These are phyloP conservation scores for Plebejus anna DNA, from an alignment of 2,888 invertebrate genomes.

Conservation along the genomic window DNA sequence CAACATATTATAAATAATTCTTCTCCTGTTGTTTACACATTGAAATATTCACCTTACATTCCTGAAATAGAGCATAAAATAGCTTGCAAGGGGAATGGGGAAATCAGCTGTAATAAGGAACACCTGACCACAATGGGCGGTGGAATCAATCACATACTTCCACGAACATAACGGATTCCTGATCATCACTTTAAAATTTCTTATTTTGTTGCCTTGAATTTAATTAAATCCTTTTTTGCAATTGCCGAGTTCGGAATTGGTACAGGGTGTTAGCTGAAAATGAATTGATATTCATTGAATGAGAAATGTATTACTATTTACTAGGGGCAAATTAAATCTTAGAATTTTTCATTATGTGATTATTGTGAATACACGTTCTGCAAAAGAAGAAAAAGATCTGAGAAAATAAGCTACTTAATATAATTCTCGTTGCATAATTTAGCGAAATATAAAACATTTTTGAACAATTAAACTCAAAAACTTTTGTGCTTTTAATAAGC, in stretches of 20 bases:
- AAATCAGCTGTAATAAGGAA: slow-evolving; percentile 34
- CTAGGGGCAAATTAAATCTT: too few species aligned
- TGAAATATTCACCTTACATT: neutral
- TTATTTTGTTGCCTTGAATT: slow-evolving; percentile 56
- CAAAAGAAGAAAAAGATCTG: neutral
- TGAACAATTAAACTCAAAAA: neutral
- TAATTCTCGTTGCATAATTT: neutral
- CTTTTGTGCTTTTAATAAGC: neutral
- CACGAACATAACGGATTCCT: slow-evolving; percentile 51
- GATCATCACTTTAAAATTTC: slow-evolving; percentile 52
- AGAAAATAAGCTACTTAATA: neutral
- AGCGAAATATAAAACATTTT: neutral
- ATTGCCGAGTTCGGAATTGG: neutral
- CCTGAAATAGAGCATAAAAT: neutral
- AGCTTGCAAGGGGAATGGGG: neutral
- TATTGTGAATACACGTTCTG: too few species aligned
- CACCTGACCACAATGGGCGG: slow-evolving; percentile 44
- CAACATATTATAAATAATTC: neutral
- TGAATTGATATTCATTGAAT: neutral
- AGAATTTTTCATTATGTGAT: too few species aligned
- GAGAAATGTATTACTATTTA: too few species aligned
- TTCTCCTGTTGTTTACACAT: neutral
- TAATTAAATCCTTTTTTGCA: slow-evolving; percentile 62
- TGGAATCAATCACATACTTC: slow-evolving; percentile 65
- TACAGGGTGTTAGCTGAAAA: slow-evolving; percentile 18